phyloP scores from a whole-genome alignment of 2,888 invertebrate genomes.

The Drosophila nr. perissopoda region DNA sequence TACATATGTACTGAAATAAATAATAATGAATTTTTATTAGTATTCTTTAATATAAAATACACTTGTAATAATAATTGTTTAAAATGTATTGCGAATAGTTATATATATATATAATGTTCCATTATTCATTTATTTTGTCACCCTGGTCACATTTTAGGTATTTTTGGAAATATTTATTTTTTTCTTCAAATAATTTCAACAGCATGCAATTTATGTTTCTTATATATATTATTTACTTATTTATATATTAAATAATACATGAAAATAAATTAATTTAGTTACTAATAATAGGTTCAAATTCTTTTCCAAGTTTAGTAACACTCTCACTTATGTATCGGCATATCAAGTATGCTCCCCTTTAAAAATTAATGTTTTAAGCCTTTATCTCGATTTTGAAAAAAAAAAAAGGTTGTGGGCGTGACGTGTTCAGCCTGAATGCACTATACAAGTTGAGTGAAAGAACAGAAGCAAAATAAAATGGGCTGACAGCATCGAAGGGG shows the following conservation, averaged over 20 bases:
- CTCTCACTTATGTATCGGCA: background rate
- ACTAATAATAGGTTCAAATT: background rate
- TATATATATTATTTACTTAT: background rate
- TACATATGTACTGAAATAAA: background rate
- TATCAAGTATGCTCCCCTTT: background rate
- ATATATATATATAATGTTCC: background rate
- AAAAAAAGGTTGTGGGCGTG: constrained; percentile 13
- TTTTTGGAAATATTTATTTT: background rate
- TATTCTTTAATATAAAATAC: too few species aligned
- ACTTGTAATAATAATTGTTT: too few species aligned
- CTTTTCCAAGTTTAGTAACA: background rate
- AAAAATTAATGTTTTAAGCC: background rate
- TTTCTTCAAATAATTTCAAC: background rate
- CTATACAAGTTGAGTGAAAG: constrained; percentile 26
- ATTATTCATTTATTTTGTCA: background rate
- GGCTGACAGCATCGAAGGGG: constrained; percentile 25
- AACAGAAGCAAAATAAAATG: constrained; percentile 14
- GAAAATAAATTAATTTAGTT: background rate
- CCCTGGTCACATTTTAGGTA: background rate
- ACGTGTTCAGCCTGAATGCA: constrained; percentile 28
- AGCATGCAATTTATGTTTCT: background rate
- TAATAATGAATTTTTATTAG: background rate
- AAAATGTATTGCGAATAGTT: background rate
- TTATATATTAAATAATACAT: background rate
- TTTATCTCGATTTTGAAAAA: constrained; percentile 1